A percentile compares a stretch with the other conserved stretches of the same genome.
Conservation (phyloP, 2,888 invertebrate genomes). For the Orchesellides sinensis region DNA sequence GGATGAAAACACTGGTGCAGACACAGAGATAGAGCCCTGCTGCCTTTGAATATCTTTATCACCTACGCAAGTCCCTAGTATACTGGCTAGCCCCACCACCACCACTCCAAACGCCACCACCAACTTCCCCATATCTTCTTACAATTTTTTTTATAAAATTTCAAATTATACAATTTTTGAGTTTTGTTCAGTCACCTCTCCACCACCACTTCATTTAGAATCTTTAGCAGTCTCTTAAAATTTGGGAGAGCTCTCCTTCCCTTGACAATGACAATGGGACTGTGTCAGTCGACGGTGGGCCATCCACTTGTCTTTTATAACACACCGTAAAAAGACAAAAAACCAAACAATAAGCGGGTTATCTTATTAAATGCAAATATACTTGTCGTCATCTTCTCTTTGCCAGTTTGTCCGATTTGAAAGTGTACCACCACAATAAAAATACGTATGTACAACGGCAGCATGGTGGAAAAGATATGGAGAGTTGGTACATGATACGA, state of each 20-base stretch:
- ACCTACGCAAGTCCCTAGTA: conserved; percentile 21
- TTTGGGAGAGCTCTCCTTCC: conserved; percentile 27
- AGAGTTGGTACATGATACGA: no score
- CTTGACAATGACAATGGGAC: background rate
- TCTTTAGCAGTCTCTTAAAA: background rate
- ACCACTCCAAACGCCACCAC: background rate
- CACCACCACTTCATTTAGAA: background rate
- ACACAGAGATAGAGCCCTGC: background rate
- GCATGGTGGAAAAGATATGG: no score
- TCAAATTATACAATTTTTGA: no score
- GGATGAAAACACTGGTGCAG: conserved; percentile 39
- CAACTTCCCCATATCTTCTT: conserved; percentile 41
- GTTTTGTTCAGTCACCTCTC: background rate
- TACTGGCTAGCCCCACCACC: conserved; percentile 3
- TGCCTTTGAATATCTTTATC: conserved; percentile 47
- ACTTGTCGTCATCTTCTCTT: no score
- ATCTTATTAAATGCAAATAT: background rate
- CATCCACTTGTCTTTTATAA: conserved; percentile 48
- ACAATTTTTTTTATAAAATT: background rate
- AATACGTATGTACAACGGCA: background rate
- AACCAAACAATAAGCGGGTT: background rate
- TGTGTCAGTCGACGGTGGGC: conserved; percentile 8
- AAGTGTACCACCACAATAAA: conserved; percentile 42
- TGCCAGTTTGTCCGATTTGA: background rate
- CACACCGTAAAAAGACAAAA: conserved; percentile 10